Percentiles rank a stretch among this genome's conserved stretches.
phyloP scores from a whole-genome alignment of 1,140 invertebrate species.

The Asobara japonica region DNA sequence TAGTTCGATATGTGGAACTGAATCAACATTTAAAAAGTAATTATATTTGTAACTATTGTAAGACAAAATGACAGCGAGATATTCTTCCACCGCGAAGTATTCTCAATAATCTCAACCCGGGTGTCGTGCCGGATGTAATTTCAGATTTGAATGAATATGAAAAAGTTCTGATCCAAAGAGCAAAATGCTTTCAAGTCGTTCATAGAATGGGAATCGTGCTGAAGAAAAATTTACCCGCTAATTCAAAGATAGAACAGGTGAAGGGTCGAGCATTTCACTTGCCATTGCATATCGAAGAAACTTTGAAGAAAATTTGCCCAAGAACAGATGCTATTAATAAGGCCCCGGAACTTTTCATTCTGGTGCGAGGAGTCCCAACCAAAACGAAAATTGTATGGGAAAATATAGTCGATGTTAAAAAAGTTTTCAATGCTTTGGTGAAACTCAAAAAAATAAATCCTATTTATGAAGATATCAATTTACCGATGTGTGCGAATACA shows the following conservation, averaged over 20 bases:
- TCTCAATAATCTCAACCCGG: constrained; percentile 36
- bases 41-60: no score
- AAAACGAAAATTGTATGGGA: constrained; percentile 38
- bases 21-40: no score
- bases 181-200: constrained; percentile 2
- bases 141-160: constrained; percentile 42
- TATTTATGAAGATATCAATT: no score
- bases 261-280: constrained; percentile 44
- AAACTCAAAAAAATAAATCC: no score
- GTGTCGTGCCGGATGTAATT: constrained; percentile 34
- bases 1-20: no score
- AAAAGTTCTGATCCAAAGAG: constrained; percentile 37
- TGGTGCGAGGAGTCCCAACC: constrained; percentile 31
- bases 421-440: constrained; percentile 29
- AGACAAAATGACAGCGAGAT: no score
- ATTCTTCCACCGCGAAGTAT: constrained; percentile 31
- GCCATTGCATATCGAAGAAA: constrained; percentile 50
- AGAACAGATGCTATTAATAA: constrained; percentile 38
- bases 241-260: background rate
- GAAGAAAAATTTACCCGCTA: background rate
- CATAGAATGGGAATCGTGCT: background rate
- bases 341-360: constrained; percentile 34
- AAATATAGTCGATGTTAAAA: constrained; percentile 33
- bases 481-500: no score
- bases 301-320: constrained; percentile 44